These are phyloP conservation scores for Agonum fuliginosum DNA, from an alignment of 2,888 invertebrate species.

Conservation along the genomic window DNA sequence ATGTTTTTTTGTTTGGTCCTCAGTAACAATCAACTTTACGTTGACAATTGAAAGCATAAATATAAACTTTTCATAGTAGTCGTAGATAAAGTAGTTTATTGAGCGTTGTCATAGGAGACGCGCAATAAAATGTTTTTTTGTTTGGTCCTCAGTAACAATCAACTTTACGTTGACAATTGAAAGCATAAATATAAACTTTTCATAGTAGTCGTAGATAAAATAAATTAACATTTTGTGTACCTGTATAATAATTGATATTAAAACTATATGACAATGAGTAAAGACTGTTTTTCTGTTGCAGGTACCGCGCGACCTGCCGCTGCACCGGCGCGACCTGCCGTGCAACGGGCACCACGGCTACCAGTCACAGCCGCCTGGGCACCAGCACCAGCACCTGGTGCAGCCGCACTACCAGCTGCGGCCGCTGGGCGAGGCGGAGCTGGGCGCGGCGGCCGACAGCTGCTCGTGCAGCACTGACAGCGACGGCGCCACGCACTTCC, in stretches of 20 bases:
- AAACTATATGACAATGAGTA: background rate
- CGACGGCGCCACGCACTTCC: constrained; percentile 74
- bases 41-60: too few relatives aligned
- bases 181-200: too few relatives aligned
- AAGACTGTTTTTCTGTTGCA: constrained; percentile 61
- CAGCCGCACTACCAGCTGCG: constrained; percentile 67
- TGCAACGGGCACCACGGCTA: constrained; percentile 67
- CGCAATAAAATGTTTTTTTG: too few relatives aligned
- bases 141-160: too few relatives aligned
- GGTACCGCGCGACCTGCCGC: constrained; percentile 69
- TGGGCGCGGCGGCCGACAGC: constrained; percentile 63
- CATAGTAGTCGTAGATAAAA: too few relatives aligned
- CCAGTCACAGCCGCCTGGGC: background rate
- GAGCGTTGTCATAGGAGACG: too few relatives aligned
- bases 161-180: too few relatives aligned
- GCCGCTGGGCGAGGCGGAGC: constrained; percentile 63
- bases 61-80: too few relatives aligned
- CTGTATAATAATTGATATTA: too few relatives aligned
- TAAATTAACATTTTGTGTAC: background rate
- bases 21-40: too few relatives aligned
- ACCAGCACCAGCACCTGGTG: constrained; percentile 62
- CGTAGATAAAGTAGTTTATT: too few relatives aligned
- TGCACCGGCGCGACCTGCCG: constrained; percentile 68
- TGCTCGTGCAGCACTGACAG: constrained; percentile 73
- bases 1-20: too few relatives aligned